These are phyloP conservation scores for Stenodera caucasica DNA, from an alignment of 2,888 invertebrate species.

Conservation along the genomic window DNA sequence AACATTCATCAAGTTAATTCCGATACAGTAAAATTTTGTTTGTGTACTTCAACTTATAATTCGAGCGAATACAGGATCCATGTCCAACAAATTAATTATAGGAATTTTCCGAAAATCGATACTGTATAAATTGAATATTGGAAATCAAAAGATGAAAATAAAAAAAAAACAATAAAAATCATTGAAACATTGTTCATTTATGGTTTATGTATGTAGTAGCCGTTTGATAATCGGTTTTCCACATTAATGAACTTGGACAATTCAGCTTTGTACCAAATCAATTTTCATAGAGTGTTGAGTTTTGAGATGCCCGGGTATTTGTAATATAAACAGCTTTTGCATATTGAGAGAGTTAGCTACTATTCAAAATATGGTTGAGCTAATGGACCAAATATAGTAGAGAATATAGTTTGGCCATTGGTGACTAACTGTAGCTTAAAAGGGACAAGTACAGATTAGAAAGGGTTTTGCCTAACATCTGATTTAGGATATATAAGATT, in stretches of 20 bases:
- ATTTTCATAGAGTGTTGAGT: background rate
- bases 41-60: background rate
- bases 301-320: background rate
- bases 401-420: constrained; percentile 19
- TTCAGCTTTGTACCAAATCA: background rate
- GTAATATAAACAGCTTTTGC: background rate
- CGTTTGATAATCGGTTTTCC: background rate
- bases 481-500: background rate
- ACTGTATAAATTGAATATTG: too few relatives aligned
- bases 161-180: constrained; percentile 6
- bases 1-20: background rate
- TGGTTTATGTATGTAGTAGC: background rate
- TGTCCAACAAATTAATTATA: background rate
- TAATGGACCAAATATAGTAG: constrained; percentile 20
- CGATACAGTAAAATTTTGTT: background rate
- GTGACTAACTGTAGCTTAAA: constrained; percentile 24
- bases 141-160: too few relatives aligned
- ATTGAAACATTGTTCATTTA: background rate
- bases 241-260: background rate
- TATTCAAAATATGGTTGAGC: constrained; percentile 24
- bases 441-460: constrained; percentile 22
- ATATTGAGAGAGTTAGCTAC: too few relatives aligned
- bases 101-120: too few relatives aligned
- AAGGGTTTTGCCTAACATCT: constrained; percentile 16
- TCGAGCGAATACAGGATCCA: too few relatives aligned